phyloP scores from a whole-genome alignment of 23 tunicate genomes.

The Trididemnum miniatum region DNA sequence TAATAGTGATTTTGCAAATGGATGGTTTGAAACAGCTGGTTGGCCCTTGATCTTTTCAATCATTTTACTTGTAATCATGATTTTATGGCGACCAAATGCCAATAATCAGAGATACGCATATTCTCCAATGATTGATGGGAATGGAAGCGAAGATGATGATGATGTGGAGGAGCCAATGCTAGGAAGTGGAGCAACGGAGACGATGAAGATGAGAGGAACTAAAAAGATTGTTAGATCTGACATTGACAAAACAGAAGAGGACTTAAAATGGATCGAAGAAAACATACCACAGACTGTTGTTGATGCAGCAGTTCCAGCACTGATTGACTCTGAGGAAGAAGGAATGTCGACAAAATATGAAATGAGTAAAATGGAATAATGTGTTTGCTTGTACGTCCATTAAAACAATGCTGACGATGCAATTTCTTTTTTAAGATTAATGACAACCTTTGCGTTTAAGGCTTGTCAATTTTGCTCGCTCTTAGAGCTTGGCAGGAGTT shows the following conservation, averaged over 20 bases:
- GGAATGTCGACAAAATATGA: conserved; percentile 80
- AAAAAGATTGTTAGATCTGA: conserved; percentile 20
- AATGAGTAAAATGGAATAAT: conserved; percentile 96
- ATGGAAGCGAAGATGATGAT: conserved; percentile 68
- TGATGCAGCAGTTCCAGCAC: conserved; percentile 86
- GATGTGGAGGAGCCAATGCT: conserved; percentile 71
- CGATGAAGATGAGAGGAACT: conserved; percentile 76
- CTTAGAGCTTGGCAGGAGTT: too few species aligned
- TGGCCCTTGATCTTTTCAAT: conserved; percentile 96
- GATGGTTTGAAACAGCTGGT: conserved; percentile 92
- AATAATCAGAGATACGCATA: conserved; percentile 98
- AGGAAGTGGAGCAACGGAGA: conserved; percentile 81
- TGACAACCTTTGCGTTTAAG: too few species aligned
- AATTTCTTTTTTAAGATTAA: too few species aligned
- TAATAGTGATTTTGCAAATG: conserved; percentile 49
- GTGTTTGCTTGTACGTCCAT: neutral
- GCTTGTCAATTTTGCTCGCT: too few species aligned
- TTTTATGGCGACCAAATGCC: conserved; percentile 95
- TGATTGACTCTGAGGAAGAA: conserved; percentile 97
- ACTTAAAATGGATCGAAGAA: conserved; percentile 98
- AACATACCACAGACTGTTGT: conserved; percentile 97
- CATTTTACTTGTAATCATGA: conserved; percentile 91
- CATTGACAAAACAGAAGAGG: conserved; percentile 71
- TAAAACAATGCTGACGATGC: too few species aligned
- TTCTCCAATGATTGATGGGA: conserved; percentile 97